Percentiles rank a stretch among this genome's conserved stretches.
These are phyloP conservation scores for Mirza zaza DNA, from an alignment of 2,113 vertebrate genomes.

Conservation along the genomic window DNA sequence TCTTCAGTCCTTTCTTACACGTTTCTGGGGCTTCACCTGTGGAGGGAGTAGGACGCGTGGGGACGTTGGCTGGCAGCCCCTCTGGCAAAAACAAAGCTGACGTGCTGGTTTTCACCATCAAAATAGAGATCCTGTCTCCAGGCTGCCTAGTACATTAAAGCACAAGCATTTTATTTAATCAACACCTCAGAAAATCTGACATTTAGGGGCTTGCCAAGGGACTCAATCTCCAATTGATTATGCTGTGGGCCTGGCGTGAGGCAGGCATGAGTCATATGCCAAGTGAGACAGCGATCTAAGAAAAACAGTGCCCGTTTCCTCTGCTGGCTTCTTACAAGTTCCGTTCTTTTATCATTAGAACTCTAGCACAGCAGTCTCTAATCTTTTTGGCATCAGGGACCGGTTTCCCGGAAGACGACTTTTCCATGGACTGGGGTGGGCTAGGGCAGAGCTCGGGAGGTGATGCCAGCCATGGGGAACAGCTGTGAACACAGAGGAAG, in stretches of 20 bases:
- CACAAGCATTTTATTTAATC: not conserved
- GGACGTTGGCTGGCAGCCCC: not conserved
- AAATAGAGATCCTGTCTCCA: not conserved
- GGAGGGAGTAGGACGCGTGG: not conserved
- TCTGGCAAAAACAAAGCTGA: not conserved
- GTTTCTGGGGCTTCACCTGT: not conserved
- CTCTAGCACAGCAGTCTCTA: too few relatives aligned
- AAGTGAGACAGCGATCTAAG: not conserved
- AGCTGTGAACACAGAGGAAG: too few relatives aligned
- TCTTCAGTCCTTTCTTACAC: not conserved
- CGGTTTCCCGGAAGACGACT: too few relatives aligned
- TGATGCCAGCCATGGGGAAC: too few relatives aligned
- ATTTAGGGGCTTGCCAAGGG: not conserved
- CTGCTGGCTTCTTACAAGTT: not conserved
- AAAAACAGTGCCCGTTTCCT: accelerated
- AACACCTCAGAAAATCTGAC: not conserved
- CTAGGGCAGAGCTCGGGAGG: too few relatives aligned
- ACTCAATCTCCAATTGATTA: not conserved
- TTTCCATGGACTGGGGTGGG: too few relatives aligned
- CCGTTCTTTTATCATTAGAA: not conserved
- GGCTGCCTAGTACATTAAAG: not conserved
- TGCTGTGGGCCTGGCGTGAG: not conserved
- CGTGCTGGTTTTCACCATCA: not conserved
- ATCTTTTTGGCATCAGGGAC: too few relatives aligned
- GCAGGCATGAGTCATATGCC: not conserved